Evolutionary conservation across 1,140 invertebrate species (phyloP), one percentile per base, ranked within the genome.

Genomic region (Arion vulgaris): DNA sequence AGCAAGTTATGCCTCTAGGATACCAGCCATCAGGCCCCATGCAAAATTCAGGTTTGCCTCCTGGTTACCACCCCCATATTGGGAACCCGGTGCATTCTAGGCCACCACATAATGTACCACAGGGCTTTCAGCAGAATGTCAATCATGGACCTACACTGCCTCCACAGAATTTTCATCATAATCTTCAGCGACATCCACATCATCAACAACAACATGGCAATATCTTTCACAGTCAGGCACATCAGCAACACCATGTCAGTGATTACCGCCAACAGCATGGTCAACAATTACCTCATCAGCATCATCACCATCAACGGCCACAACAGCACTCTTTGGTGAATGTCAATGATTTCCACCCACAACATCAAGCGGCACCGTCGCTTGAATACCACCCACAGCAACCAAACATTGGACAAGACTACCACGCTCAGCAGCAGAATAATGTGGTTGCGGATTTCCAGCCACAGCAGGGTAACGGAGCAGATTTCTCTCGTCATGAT

Each of bases 111-210:
- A 80, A 71, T 80, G 34, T 81, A 13, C 38, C 45, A 51, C 77
- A 80, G 9, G 28, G 49, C 39, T 77, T 77, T 62, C 75, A 77
- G 34, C 73, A 72, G n/a, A 69, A 69, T 45, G 36, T 41, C 4
- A 39, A 69, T 32, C 77, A 45, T 34, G 38, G 39, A 11, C 34
- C 75, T 57, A 77, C 32, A 32, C 11, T 77, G 32, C 32, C 41
- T n/a, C 68, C 38, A 51, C 79, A 81, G 34, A 81, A 57, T 73
- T 81, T 72, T 73, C 78, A 80, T 28, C 78, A 80, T n/a, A 32
- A 71, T n/a, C 62, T 39, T 23, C 66, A 57, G 17, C 78, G 39
- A 32, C 76, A 78, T 7, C 49, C 13, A 15, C 77, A 68, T 49
- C 62, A 68, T 23, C 77, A 80, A 23, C 77, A 38, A 1, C 77